phyloP scores from a whole-genome alignment of 2,888 invertebrate species.

The Drosophila sordidapex region DNA sequence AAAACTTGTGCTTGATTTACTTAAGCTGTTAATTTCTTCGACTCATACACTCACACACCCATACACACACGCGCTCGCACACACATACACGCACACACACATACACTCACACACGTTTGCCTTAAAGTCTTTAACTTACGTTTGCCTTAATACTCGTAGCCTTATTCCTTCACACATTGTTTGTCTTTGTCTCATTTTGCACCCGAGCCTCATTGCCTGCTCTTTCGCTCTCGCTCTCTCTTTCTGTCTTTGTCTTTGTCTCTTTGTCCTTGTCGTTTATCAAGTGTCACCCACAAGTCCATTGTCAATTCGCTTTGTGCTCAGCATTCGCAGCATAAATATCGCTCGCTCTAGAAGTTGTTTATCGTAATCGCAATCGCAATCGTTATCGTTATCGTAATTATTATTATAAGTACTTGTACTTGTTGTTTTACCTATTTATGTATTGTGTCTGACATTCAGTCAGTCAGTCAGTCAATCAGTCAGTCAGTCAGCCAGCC shows the following conservation, averaged over 20 bases:
- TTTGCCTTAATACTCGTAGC: constrained; percentile 48
- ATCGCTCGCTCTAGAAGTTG: constrained; percentile 55
- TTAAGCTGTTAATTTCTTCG: constrained; percentile 56
- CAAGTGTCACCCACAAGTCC: constrained; percentile 36
- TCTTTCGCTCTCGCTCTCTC: constrained; percentile 26
- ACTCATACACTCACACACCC: constrained; percentile 23
- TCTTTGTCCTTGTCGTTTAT: constrained; percentile 29
- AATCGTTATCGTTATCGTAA: constrained; percentile 54
- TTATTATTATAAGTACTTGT: constrained; percentile 55
- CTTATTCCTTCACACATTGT: constrained; percentile 23
- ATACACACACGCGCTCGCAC: constrained; percentile 12
- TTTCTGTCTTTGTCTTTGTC: constrained; percentile 20
- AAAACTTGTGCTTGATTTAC: constrained; percentile 54
- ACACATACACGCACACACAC: constrained; percentile 3
- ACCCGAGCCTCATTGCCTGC: constrained; percentile 55
- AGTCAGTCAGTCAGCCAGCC: constrained; percentile 37
- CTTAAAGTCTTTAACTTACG: constrained; percentile 38
- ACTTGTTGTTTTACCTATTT: constrained; percentile 55
- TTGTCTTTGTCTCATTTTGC: constrained; percentile 29
- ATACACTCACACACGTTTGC: constrained; percentile 8
- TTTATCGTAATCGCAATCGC: constrained; percentile 49
- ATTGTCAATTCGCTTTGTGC: constrained; percentile 50
- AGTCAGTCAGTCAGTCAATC: constrained; percentile 27
- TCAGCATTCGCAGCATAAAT: constrained; percentile 47
- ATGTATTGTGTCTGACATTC: constrained; percentile 47